Base-by-base conservation (phyloP, 2,797 vertebrate species). In the Microchirus variegatus region DNA sequence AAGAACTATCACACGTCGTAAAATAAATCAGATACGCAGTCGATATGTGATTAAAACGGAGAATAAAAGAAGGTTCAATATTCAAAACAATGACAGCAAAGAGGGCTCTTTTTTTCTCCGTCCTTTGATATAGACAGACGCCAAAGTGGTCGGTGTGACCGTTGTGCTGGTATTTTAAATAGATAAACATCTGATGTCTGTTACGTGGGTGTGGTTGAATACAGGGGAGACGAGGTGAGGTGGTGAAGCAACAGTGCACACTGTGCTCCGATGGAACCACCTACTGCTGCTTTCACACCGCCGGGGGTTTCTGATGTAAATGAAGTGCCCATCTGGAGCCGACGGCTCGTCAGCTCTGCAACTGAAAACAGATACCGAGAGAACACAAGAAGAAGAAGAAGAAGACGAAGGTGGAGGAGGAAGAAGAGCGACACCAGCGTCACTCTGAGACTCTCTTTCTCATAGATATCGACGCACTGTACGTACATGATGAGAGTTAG, bases 231-330 rank as follows among this genome's bases (percentile, higher is more conserved):
- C 38, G 8, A 40, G 35, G 50, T 19, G 17, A 47, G 31, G 49
- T n/a, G 17, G 9, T 51, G 4, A 12, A 46, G 59, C 73, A 50
- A 41, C 47, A 2, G 55, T 54, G 49, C 37, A 38, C 37, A 53
- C 26, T 46, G 59, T 48, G 42, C 46, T 65, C 62, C 38, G n/a
- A 72, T 75, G 56, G 75, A 67, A 59, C 53, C 56, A 43, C 57
- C 70, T 58, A 35, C 63, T 26, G 51, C 6, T 51, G 4, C 63
- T 63, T 66, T 69, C 63, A 62, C 64, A 66, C n/a, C n/a, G n/a
- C n/a, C 75, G 1, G 48, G n/a, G 54, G 58, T 58, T 85, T 83
- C 43, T 49, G 41, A 83, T 86, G 85, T 76, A 83, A 82, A 88
- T 84, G 51, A 83, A 45, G 26, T 3, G 42, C 63, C 80, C 75